A percentile compares a stretch with the other conserved stretches of the same genome.
Conservation (phyloP, 2,888 invertebrate species). For the Bimastos eiseni region DNA sequence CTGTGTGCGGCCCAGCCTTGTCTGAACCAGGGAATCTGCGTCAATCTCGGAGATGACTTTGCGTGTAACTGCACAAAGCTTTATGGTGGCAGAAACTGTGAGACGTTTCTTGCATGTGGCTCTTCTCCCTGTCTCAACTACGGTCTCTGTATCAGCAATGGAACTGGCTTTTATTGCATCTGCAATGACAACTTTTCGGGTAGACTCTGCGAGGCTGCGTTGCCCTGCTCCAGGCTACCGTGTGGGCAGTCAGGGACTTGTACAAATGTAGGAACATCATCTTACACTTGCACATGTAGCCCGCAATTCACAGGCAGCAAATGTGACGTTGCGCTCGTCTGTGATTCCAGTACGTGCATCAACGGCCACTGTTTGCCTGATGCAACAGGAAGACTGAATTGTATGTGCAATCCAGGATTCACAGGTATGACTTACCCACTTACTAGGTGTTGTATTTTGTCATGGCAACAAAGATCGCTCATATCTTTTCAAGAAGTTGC, state of each 20-base stretch:
- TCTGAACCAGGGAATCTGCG: conserved; percentile 42
- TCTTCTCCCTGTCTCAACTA: conserved; percentile 42
- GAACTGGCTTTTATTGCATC: conserved; percentile 37
- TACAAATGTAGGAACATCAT: conserved; percentile 34
- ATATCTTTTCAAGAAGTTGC: no score
- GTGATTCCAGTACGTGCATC: conserved; percentile 48
- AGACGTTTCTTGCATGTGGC: conserved; percentile 40
- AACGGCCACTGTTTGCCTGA: conserved; percentile 49
- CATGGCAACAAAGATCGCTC: neutral
- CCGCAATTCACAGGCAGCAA: conserved; percentile 41
- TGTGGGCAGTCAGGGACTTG: conserved; percentile 38
- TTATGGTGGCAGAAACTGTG: conserved; percentile 43
- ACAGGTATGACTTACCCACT: conserved; percentile 46
- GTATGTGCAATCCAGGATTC: conserved; percentile 50
- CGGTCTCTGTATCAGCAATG: conserved; percentile 37
- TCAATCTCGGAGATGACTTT: conserved; percentile 25
- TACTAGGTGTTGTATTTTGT: neutral
- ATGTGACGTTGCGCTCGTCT: conserved; percentile 45
- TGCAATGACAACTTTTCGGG: conserved; percentile 37
- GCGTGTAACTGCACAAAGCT: conserved; percentile 39
- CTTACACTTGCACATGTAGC: conserved; percentile 43
- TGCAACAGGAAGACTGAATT: conserved; percentile 41
- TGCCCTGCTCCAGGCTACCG: conserved; percentile 38
- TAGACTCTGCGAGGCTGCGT: conserved; percentile 38
- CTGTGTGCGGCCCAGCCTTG: conserved; percentile 47